These are phyloP conservation scores for Scomberomorus guttatus DNA, from an alignment of 2,797 vertebrate genomes.

Conservation along the genomic window DNA sequence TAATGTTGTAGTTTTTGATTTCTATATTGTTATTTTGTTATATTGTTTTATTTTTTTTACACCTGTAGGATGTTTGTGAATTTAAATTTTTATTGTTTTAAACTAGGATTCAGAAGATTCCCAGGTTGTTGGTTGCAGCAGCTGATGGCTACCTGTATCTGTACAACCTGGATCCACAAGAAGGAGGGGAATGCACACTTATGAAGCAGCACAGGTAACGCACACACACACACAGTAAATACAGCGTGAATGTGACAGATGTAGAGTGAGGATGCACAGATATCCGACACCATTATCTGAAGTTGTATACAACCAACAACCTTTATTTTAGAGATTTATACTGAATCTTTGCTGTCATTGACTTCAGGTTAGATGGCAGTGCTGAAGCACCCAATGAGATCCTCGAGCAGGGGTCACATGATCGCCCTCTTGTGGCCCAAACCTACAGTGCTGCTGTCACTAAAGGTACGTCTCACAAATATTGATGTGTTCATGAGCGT, in stretches of 20 bases:
- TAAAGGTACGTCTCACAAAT: slow-evolving; percentile 85
- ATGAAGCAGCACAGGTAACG: slow-evolving; percentile 99
- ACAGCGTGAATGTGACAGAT: neutral
- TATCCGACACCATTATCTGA: neutral
- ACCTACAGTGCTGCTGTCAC: slow-evolving; percentile 89
- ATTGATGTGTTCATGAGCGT: neutral
- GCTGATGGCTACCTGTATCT: slow-evolving; percentile 97
- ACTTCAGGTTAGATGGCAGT: slow-evolving; percentile 92
- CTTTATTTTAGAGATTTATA: neutral
- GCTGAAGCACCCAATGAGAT: slow-evolving; percentile 94
- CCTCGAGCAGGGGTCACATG: slow-evolving; percentile 93
- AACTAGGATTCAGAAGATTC: slow-evolving; percentile 97
- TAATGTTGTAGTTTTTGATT: neutral
- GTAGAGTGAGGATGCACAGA: neutral
- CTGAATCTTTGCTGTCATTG: slow-evolving; percentile 1
- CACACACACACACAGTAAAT: slow-evolving; percentile 1
- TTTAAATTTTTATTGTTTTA: slow-evolving; percentile 2
- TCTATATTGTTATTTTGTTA: too few relatives aligned
- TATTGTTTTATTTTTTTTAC: neutral
- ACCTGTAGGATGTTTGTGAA: neutral
- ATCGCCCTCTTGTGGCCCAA: slow-evolving; percentile 93
- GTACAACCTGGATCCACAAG: slow-evolving; percentile 98
- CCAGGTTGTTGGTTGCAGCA: slow-evolving; percentile 94
- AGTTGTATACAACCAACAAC: neutral
- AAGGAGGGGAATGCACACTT: slow-evolving; percentile 96